phyloP scores from a whole-genome alignment of 2,797 vertebrate species.

The Hafferia zeledoni region DNA sequence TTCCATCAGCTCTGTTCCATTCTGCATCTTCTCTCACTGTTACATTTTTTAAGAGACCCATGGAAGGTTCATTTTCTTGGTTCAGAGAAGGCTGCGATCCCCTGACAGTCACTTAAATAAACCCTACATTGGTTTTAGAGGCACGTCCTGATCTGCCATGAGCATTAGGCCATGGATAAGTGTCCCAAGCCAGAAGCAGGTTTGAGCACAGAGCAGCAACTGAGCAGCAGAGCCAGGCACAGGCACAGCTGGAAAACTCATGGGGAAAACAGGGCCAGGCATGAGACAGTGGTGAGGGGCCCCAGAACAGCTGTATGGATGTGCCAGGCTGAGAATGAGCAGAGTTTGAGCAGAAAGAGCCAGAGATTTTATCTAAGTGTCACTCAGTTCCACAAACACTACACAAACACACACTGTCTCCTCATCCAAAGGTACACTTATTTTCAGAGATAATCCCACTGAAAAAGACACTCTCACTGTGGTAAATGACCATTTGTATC shows the following conservation, averaged over 20 bases:
- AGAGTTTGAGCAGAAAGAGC: not conserved
- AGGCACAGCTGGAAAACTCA: fast-evolving
- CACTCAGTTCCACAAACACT: not conserved
- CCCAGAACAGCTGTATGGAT: not conserved
- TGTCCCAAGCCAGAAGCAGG: not conserved
- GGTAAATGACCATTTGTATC: not conserved
- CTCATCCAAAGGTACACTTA: not conserved
- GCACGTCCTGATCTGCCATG: not conserved
- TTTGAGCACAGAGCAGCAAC: not conserved
- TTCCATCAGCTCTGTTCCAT: not conserved
- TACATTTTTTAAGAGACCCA: not conserved
- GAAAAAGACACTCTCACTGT: not conserved
- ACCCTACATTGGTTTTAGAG: fast-evolving
- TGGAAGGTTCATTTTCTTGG: not conserved
- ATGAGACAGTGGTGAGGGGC: fast-evolving
- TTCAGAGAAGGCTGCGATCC: not conserved
- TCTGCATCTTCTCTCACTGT: not conserved
- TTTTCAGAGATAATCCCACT: not conserved
- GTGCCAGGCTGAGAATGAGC: not conserved
- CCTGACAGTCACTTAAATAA: not conserved
- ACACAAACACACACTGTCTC: not conserved
- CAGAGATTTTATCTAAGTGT: not conserved
- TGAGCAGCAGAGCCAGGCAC: not conserved
- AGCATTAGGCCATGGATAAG: fast-evolving
- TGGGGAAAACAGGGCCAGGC: not conserved